These are phyloP conservation scores for Drosophila macrothrix DNA, from an alignment of 2,888 invertebrate genomes.

Conservation along the genomic window DNA sequence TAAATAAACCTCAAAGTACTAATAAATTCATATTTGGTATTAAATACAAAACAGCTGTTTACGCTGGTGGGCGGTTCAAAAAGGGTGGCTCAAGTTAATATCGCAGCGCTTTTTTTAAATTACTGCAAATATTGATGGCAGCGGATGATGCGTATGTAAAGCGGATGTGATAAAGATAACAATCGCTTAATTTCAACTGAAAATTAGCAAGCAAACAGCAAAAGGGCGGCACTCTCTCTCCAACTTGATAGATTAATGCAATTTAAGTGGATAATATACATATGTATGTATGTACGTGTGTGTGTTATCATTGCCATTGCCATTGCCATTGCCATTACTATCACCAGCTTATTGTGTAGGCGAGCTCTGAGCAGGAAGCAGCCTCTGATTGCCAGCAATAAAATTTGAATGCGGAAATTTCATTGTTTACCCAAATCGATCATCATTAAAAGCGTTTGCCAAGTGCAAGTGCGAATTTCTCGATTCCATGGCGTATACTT, in stretches of 20 bases:
- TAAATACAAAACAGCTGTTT: slow-evolving; percentile 31
- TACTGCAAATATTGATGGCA: slow-evolving; percentile 7
- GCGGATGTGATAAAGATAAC: slow-evolving; percentile 18
- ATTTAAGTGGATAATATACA: slow-evolving; percentile 64
- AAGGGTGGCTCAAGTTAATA: slow-evolving; percentile 11
- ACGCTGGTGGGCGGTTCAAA: background rate
- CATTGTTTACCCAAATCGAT: slow-evolving; percentile 78
- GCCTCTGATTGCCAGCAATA: slow-evolving; percentile 73
- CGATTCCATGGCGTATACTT: slow-evolving; percentile 77
- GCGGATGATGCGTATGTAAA: background rate
- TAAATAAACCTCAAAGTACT: slow-evolving; percentile 13
- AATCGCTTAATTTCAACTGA: slow-evolving; percentile 53
- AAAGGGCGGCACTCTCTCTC: slow-evolving; percentile 56
- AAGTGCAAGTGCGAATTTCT: slow-evolving; percentile 71
- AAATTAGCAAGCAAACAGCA: slow-evolving; percentile 63
- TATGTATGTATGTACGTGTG: slow-evolving; percentile 13
- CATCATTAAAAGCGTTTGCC: slow-evolving; percentile 76
- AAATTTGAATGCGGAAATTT: slow-evolving; percentile 79
- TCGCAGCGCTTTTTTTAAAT: slow-evolving; percentile 14
- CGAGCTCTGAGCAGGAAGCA: slow-evolving; percentile 43
- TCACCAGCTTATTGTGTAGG: slow-evolving; percentile 24
- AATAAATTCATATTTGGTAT: slow-evolving; percentile 16
- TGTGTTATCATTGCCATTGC: background rate
- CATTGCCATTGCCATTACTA: background rate
- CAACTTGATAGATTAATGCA: slow-evolving; percentile 62